Evolutionary conservation across 2,888 invertebrate genomes (phyloP).

Genomic region (Ichneumoninae sp.): DNA sequence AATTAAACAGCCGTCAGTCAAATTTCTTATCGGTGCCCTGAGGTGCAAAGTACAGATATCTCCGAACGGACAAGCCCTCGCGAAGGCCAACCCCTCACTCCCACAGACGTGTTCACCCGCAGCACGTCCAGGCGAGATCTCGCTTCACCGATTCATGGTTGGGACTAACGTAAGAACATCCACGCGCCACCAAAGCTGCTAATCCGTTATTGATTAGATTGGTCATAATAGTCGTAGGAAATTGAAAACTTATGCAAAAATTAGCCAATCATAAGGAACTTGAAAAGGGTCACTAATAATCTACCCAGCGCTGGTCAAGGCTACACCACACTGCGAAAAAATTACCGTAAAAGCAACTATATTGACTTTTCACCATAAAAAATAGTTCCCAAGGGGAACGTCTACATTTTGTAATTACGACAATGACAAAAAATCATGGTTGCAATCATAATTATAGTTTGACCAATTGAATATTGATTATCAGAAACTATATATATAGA

Average conservation of each 20-base stretch:
- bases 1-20: constrained; percentile 72
- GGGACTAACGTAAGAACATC: neutral
- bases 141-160: constrained; percentile 8
- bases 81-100: constrained; percentile 16
- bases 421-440: too few relatives aligned
- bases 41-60: constrained; percentile 62
- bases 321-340: neutral
- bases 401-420: too few relatives aligned
- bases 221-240: neutral
- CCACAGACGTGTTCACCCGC: constrained; percentile 19
- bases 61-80: constrained; percentile 42
- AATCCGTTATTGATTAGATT: constrained; percentile 22
- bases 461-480: too few relatives aligned
- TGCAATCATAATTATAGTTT: too few relatives aligned
- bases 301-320: neutral
- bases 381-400: too few relatives aligned
- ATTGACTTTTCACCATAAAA: too few relatives aligned
- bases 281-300: neutral
- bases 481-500: too few relatives aligned
- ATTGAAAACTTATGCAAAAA: neutral
- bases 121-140: constrained; percentile 32
- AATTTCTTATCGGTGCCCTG: constrained; percentile 69
- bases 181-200: constrained; percentile 5
- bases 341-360: too few relatives aligned
- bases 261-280: neutral